Evolutionary conservation across 2,113 vertebrate species (phyloP).

Genomic region (Sceloporus undulatus): DNA sequence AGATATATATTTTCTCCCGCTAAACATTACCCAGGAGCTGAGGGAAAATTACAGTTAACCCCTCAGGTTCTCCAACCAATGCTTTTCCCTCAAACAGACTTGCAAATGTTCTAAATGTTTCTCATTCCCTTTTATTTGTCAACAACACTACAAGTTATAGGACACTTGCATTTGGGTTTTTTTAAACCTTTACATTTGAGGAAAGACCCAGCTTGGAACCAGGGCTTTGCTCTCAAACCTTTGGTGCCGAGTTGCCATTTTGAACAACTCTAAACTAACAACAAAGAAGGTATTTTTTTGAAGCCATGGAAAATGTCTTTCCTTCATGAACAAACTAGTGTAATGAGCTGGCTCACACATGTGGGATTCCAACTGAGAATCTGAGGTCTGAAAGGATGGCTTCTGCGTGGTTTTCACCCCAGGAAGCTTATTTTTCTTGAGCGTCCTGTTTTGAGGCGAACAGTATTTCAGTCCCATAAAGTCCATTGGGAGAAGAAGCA

Average conservation of each 20-base stretch:
- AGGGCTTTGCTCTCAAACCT: not conserved
- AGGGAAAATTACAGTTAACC: not conserved
- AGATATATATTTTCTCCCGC: too few relatives aligned
- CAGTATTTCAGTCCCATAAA: not conserved
- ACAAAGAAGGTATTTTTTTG: not conserved
- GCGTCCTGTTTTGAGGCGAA: too few relatives aligned
- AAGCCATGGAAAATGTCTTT: too few relatives aligned
- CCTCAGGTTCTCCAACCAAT: not conserved
- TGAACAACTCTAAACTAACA: not conserved
- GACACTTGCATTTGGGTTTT: not conserved
- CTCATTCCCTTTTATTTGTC: not conserved
- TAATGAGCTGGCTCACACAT: not conserved
- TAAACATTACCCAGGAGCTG: too few relatives aligned
- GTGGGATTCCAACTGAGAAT: not conserved
- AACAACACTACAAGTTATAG: not conserved
- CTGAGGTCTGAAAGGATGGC: not conserved
- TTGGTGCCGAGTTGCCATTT: too few relatives aligned
- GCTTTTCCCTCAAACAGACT: not conserved
- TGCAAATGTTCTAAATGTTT: not conserved
- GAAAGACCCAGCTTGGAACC: not conserved
- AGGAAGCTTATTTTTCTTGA: not conserved
- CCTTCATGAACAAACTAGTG: not conserved
- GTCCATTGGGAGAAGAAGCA: not conserved
- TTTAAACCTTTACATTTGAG: not conserved
- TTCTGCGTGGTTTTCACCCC: fast-evolving